phyloP scores from a whole-genome alignment of 2,888 invertebrate species.

The Ethmia dodecea region DNA sequence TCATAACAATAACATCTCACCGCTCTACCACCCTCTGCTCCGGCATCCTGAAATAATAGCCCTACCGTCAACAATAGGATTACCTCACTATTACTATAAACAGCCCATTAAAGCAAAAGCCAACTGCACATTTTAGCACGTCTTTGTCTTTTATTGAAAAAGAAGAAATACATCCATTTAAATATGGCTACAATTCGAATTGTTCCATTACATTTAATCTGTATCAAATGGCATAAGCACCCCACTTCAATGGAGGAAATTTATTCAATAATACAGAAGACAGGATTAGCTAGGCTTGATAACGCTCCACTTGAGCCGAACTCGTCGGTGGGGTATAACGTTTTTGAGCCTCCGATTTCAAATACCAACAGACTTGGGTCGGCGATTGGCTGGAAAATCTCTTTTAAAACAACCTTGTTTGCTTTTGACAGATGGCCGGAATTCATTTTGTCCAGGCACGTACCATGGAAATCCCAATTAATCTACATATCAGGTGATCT shows the following conservation, averaged over 20 bases:
- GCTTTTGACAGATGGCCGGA: constrained; percentile 22
- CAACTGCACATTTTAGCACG: constrained; percentile 15
- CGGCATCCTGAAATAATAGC: constrained; percentile 25
- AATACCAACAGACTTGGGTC: constrained; percentile 35
- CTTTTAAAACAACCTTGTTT: constrained; percentile 25
- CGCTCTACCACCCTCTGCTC: constrained; percentile 29
- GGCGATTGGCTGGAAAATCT: constrained; percentile 29
- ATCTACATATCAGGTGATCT: constrained; percentile 6
- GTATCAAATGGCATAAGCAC: constrained; percentile 46
- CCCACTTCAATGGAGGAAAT: constrained; percentile 49
- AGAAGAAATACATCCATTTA: constrained; percentile 27
- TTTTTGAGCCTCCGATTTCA: constrained; percentile 49
- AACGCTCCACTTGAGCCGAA: constrained; percentile 57
- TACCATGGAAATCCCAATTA: constrained; percentile 16
- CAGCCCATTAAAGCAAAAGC: constrained; percentile 25
- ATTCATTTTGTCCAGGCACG: constrained; percentile 26
- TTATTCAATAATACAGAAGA: constrained; percentile 68
- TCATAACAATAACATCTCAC: constrained; percentile 45
- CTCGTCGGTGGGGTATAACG: constrained; percentile 52
- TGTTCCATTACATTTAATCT: constrained; percentile 53
- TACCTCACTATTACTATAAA: constrained; percentile 24
- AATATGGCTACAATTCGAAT: constrained; percentile 31
- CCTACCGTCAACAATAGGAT: constrained; percentile 28
- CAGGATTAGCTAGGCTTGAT: constrained; percentile 62
- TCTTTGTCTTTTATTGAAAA: constrained; percentile 17